These are phyloP conservation scores for Stomatorhinus walkeri DNA, from an alignment of 2,797 vertebrate species.

Conservation along the genomic window DNA sequence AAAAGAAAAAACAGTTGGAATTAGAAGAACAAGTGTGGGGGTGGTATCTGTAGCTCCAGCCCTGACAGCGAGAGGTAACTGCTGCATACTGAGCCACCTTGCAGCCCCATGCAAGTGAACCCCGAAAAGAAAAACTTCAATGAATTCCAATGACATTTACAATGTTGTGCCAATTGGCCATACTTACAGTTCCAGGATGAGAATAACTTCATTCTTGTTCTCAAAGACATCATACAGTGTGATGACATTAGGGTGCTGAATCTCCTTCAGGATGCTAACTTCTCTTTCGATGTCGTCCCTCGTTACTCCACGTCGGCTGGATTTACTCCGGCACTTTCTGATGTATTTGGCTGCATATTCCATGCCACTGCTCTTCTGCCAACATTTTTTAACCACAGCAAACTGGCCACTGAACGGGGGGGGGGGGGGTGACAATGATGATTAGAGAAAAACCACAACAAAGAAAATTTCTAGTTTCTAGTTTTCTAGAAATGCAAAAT, in stretches of 20 bases:
- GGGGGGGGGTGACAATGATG: not conserved
- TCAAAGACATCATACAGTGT: conserved; percentile 89
- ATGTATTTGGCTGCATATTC: conserved; percentile 94
- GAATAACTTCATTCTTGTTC: conserved; percentile 90
- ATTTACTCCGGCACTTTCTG: conserved; percentile 90
- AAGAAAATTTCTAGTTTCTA: not conserved
- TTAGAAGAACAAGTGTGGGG: not conserved
- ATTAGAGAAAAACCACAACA: not conserved
- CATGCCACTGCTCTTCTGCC: conserved; percentile 67
- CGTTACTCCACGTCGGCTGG: conserved; percentile 84
- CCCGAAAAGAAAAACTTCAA: not conserved
- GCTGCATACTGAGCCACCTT: not conserved
- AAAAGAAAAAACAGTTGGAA: not conserved
- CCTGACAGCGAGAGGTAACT: not conserved
- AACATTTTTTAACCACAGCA: conserved; percentile 87
- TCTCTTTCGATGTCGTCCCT: conserved; percentile 93
- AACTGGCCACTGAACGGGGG: conserved; percentile 76
- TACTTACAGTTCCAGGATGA: conserved; percentile 98
- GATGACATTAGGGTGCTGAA: conserved; percentile 91
- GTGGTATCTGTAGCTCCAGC: not conserved
- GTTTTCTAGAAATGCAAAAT: not conserved
- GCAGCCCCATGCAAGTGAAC: not conserved
- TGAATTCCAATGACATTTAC: not conserved
- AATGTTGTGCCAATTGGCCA: not conserved
- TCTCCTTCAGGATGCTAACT: conserved; percentile 90